Conservation (phyloP, 2,113 vertebrate species). For the Toxotes chatareus region DNA sequence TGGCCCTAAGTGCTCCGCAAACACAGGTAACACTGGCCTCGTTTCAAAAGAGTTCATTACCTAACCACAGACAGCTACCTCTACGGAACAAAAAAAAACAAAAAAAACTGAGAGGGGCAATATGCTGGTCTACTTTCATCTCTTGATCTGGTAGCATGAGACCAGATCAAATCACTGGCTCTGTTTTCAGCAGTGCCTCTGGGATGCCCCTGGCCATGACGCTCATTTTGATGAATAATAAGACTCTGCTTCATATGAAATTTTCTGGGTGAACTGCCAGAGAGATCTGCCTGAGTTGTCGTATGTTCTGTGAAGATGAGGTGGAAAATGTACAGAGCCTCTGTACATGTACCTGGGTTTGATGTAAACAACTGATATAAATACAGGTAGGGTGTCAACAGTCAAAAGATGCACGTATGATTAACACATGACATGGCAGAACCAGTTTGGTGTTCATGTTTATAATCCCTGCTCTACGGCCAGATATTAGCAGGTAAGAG, state of each 20-base stretch:
- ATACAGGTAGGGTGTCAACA: slow-evolving; percentile 12
- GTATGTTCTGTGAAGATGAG: background rate
- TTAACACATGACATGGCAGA: slow-evolving; percentile 10
- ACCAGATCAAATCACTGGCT: slow-evolving; percentile 51
- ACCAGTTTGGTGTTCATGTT: slow-evolving; percentile 2
- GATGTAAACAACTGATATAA: background rate
- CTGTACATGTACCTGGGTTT: background rate
- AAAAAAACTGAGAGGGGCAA: background rate
- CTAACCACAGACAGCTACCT: slow-evolving; percentile 48
- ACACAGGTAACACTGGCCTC: slow-evolving; percentile 76
- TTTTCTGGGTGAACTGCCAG: slow-evolving; percentile 7
- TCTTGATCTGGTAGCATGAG: slow-evolving; percentile 32
- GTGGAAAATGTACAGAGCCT: background rate
- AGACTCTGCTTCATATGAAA: slow-evolving; percentile 11
- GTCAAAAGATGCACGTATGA: background rate
- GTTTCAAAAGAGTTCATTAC: slow-evolving; percentile 59
- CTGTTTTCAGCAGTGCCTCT: slow-evolving; percentile 32
- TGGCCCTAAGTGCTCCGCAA: slow-evolving; percentile 80
- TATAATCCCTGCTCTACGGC: background rate
- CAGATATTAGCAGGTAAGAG: background rate
- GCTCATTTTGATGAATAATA: slow-evolving; percentile 18
- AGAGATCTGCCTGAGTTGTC: slow-evolving; percentile 2
- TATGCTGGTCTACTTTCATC: slow-evolving; percentile 39
- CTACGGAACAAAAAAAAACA: slow-evolving; percentile 25
- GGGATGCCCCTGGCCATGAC: slow-evolving; percentile 15